Evolutionary conservation across 1,140 invertebrate genomes (phyloP).

Genomic region (Pinna nobilis): DNA sequence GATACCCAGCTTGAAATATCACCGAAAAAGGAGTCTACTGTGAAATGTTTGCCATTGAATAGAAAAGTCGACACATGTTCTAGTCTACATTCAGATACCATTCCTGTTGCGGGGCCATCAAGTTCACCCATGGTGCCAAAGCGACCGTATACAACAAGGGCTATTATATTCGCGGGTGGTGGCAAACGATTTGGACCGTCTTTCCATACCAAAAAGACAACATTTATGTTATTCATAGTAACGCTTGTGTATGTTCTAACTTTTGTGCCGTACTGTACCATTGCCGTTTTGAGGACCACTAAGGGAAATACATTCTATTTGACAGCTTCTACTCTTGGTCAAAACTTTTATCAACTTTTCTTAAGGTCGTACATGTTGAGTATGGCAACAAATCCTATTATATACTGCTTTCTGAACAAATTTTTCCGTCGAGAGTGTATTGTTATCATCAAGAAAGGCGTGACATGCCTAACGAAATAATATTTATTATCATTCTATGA

Average conservation of each 20-base stretch:
- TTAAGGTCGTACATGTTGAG: constrained; percentile 61
- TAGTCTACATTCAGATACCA: no score
- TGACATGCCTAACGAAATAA: no score
- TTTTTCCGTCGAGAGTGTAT: constrained; percentile 51
- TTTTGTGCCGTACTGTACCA: constrained; percentile 61
- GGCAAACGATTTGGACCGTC: constrained; percentile 6
- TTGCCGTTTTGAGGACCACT: constrained; percentile 53
- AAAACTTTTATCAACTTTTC: constrained; percentile 60
- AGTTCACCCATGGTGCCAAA: no score
- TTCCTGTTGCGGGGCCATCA: no score
- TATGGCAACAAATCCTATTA: constrained; percentile 62
- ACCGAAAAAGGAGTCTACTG: no score
- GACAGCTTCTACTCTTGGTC: constrained; percentile 39
- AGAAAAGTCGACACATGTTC: no score
- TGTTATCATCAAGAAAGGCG: constrained; percentile 3
- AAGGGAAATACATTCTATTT: constrained; percentile 51
- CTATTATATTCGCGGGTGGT: no score
- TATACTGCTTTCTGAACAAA: constrained; percentile 60
- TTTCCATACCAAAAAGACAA: constrained; percentile 49
- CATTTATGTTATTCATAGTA: constrained; percentile 60
- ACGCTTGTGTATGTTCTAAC: constrained; percentile 60
- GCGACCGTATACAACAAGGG: no score
- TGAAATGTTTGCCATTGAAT: no score
- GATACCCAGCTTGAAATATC: no score
- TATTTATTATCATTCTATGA: no score